A percentile compares a stretch with the other conserved stretches of the same genome.
Evolutionary conservation across 1,140 invertebrate species (phyloP).

Genomic region (Bombus vancouverensis): DNA sequence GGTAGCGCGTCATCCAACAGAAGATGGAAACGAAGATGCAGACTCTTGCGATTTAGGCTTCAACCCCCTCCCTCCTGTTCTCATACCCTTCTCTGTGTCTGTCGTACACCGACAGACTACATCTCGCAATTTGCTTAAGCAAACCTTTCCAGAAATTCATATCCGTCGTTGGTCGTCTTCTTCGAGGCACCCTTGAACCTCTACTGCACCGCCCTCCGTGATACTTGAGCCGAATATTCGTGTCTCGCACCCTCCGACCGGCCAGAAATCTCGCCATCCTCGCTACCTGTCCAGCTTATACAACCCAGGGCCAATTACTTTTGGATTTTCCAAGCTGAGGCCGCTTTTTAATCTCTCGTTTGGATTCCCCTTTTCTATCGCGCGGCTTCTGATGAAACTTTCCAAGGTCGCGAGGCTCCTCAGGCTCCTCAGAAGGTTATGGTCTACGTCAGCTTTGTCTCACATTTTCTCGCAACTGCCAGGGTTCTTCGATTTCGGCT

Average conservation of each 20-base stretch:
- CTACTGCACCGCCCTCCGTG: neutral
- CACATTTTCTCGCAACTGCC: too few species aligned
- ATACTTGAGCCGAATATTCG: constrained; percentile 3
- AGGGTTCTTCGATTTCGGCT: too few species aligned
- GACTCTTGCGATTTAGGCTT: constrained; percentile 52
- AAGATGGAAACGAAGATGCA: constrained; percentile 35
- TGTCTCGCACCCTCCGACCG: neutral
- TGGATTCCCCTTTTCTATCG: neutral
- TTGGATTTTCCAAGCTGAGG: constrained; percentile 20
- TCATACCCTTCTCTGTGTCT: neutral
- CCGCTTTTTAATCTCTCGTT: constrained; percentile 18
- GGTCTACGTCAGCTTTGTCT: too few species aligned
- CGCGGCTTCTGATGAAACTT: neutral
- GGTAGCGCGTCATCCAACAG: neutral
- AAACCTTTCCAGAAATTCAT: constrained; percentile 75
- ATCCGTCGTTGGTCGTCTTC: constrained; percentile 51
- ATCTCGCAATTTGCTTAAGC: constrained; percentile 75
- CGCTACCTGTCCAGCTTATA: too few species aligned
- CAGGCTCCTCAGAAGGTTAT: too few species aligned
- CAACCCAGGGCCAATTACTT: constrained; percentile 26
- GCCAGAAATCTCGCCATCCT: neutral
- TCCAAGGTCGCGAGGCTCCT: neutral
- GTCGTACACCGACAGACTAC: constrained; percentile 44
- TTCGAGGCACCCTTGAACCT: neutral
- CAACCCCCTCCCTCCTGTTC: neutral